Percentiles rank a stretch among this genome's conserved stretches.
Evolutionary conservation across 2,888 invertebrate genomes (phyloP).

Genomic region (Ecliptopera silaceata): DNA sequence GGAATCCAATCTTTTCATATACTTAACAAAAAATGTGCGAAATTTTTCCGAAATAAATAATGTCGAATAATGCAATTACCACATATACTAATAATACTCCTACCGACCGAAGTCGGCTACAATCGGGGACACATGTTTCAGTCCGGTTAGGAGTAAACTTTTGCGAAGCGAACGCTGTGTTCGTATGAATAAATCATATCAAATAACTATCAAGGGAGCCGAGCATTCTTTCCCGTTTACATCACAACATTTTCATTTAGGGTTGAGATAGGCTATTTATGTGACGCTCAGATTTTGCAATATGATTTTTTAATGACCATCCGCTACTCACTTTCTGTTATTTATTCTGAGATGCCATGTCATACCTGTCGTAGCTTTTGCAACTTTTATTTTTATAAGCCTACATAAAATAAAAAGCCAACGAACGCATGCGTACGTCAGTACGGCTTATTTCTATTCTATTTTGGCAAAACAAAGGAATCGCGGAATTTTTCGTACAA

Average conservation of each 20-base stretch:
- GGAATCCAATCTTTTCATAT: too few species aligned
- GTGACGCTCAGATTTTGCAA: slow-evolving; percentile 58
- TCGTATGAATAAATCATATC: slow-evolving; percentile 88
- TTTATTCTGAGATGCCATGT: slow-evolving; percentile 23
- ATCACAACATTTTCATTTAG: slow-evolving; percentile 66
- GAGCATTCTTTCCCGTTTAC: slow-evolving; percentile 66
- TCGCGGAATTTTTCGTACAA: slow-evolving; percentile 29
- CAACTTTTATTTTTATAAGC: slow-evolving; percentile 22
- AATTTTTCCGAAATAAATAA: too few species aligned
- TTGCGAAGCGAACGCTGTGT: slow-evolving; percentile 51
- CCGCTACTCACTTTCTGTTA: slow-evolving; percentile 22
- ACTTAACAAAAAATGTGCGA: too few species aligned
- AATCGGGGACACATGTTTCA: neutral
- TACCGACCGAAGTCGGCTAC: too few species aligned
- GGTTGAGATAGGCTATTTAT: slow-evolving; percentile 57
- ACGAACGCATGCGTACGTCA: too few species aligned
- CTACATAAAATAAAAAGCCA: too few species aligned
- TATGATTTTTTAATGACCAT: slow-evolving; percentile 62
- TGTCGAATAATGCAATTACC: too few species aligned
- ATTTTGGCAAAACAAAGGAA: slow-evolving; percentile 14
- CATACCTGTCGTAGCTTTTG: too few species aligned
- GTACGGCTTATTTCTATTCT: neutral
- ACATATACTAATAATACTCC: too few species aligned
- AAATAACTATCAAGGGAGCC: slow-evolving; percentile 87
- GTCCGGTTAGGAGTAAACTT: slow-evolving; percentile 14